A percentile compares a stretch with the other conserved stretches of the same genome.
Evolutionary conservation across 2,113 vertebrate genomes (phyloP).

Genomic region (Leucoraja erinaceus): DNA sequence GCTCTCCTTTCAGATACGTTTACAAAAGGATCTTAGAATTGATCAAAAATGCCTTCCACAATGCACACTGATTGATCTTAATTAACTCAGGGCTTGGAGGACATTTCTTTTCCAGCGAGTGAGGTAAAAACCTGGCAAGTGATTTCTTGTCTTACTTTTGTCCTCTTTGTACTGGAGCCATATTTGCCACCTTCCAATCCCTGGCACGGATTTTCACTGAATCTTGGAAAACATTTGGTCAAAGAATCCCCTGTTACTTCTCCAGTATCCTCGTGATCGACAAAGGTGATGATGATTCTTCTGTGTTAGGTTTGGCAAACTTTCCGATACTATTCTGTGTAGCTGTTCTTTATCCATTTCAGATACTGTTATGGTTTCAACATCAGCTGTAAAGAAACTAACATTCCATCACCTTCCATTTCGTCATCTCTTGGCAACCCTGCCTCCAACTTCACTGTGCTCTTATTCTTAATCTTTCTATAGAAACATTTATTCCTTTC

Average conservation of each 20-base stretch:
- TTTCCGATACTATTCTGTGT: neutral
- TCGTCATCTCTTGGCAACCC: neutral
- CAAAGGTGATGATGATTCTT: neutral
- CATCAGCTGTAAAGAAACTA: neutral
- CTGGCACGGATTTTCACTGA: neutral
- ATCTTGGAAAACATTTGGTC: neutral
- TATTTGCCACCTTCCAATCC: neutral
- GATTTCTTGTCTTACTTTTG: neutral
- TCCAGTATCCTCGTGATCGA: neutral
- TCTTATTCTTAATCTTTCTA: neutral
- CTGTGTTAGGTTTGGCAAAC: neutral
- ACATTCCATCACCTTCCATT: neutral
- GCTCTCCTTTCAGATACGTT: neutral
- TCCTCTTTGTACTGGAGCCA: neutral
- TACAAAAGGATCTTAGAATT: neutral
- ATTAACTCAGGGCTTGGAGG: neutral
- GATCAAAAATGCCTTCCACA: neutral
- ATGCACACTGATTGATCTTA: neutral
- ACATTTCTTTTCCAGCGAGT: neutral
- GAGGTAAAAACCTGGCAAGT: neutral
- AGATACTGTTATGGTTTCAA: neutral
- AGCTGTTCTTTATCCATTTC: neutral
- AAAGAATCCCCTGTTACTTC: neutral
- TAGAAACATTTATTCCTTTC: neutral
- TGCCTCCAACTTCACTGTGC: neutral